phyloP scores from a whole-genome alignment of 1,140 invertebrate genomes.

The Cydia pomonella region DNA sequence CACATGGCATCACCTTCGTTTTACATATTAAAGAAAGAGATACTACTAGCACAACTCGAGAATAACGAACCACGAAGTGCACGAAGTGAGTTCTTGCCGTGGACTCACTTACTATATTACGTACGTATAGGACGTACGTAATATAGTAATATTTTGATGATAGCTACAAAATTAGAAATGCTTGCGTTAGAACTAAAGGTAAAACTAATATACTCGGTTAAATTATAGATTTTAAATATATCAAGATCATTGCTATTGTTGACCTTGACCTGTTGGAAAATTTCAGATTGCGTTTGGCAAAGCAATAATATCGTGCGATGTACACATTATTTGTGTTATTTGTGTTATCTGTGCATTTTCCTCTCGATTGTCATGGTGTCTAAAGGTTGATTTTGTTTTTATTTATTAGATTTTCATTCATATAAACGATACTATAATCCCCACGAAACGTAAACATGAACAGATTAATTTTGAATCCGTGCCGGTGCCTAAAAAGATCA shows the following conservation, averaged over 20 bases:
- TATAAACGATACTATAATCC: conserved; percentile 45
- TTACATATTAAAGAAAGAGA: too few relatives aligned
- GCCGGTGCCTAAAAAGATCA: conserved; percentile 68
- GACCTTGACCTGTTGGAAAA: conserved; percentile 22
- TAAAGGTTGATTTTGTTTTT: conserved; percentile 77
- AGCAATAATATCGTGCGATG: neutral
- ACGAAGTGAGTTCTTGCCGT: too few relatives aligned
- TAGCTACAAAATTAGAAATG: too few relatives aligned
- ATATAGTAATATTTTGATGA: too few relatives aligned
- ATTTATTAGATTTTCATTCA: conserved; percentile 62
- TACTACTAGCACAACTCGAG: too few relatives aligned
- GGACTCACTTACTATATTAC: too few relatives aligned
- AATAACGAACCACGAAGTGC: too few relatives aligned
- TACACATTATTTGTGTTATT: conserved; percentile 11
- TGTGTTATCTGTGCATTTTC: conserved; percentile 44
- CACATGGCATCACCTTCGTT: too few relatives aligned
- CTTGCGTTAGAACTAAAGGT: neutral
- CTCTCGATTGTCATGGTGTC: conserved; percentile 74
- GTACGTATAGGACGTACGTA: too few relatives aligned
- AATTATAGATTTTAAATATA: neutral
- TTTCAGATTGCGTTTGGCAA: conserved; percentile 15
- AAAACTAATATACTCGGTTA: neutral
- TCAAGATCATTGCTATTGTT: neutral
- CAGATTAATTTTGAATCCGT: conserved; percentile 67
- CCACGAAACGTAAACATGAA: conserved; percentile 59